phyloP scores from a whole-genome alignment of 2,888 invertebrate species.

The Lissonota sp. region DNA sequence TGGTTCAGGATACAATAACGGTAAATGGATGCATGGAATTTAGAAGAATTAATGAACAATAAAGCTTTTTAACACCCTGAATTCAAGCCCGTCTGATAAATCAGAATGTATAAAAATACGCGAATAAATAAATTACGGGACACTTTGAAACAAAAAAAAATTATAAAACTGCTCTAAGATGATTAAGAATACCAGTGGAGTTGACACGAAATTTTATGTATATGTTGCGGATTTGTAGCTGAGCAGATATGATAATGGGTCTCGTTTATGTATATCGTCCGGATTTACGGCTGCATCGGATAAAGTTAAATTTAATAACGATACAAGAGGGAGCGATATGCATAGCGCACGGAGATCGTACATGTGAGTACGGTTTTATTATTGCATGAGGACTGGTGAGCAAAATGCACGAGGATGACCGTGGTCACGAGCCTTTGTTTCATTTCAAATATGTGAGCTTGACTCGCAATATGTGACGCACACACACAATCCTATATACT shows the following conservation, averaged over 20 bases:
- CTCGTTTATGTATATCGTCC: not conserved
- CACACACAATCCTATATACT: not conserved
- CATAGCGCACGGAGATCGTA: not conserved
- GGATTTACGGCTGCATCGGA: conserved; percentile 12
- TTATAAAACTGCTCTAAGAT: too few relatives aligned
- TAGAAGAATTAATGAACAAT: too few relatives aligned
- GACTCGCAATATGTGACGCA: conserved; percentile 15
- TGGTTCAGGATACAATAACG: too few relatives aligned
- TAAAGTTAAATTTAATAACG: conserved; percentile 31
- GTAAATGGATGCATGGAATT: too few relatives aligned
- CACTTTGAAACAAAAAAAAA: too few relatives aligned
- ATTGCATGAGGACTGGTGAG: conserved; percentile 11
- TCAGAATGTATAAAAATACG: too few relatives aligned
- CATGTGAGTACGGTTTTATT: not conserved
- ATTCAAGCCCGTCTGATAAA: too few relatives aligned
- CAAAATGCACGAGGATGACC: conserved; percentile 24
- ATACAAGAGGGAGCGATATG: conserved; percentile 1
- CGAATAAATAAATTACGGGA: too few relatives aligned
- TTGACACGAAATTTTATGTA: too few relatives aligned
- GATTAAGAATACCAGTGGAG: too few relatives aligned
- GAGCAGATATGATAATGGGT: conserved; percentile 12
- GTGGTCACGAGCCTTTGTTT: conserved; percentile 40
- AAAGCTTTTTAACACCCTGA: too few relatives aligned
- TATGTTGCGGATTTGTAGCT: too few relatives aligned
- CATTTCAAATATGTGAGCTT: not conserved